Conservation (phyloP, 1,140 invertebrate genomes). For the Drosophila leontia region DNA sequence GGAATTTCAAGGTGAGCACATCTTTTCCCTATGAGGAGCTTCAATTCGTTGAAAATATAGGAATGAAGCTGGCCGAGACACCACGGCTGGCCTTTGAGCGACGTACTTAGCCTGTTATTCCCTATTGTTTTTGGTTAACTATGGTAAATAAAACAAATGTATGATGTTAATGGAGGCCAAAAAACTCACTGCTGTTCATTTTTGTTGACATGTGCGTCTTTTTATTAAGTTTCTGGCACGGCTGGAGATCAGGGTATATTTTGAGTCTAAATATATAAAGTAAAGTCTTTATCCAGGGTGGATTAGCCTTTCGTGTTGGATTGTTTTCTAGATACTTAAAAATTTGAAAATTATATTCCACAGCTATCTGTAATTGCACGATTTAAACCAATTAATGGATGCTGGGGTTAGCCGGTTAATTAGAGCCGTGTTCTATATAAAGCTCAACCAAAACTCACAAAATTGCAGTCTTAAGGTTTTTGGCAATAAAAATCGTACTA, state of each 20-base stretch:
- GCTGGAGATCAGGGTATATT: not conserved
- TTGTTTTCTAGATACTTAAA: not conserved
- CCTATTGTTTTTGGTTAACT: not conserved
- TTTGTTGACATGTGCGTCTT: no score
- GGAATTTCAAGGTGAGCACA: conserved; percentile 52
- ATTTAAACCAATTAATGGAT: not conserved
- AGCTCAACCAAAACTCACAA: not conserved
- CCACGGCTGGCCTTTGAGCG: conserved; percentile 1
- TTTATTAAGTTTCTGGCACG: no score
- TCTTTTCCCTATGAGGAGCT: conserved; percentile 42
- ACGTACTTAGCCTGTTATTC: not conserved
- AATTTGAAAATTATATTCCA: not conserved
- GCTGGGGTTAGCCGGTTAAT: not conserved
- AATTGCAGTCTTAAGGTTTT: not conserved
- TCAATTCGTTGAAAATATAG: conserved; percentile 48
- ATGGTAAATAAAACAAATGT: not conserved
- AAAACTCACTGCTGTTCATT: no score
- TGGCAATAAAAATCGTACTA: not conserved
- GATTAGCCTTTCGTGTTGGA: not conserved
- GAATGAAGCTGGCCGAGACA: conserved; percentile 27
- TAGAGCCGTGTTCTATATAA: not conserved
- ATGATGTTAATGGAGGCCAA: no score
- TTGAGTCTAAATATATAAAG: not conserved
- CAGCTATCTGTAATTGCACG: not conserved
- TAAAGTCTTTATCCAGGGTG: no score